Evolutionary conservation across 1,140 invertebrate genomes (phyloP), one percentile per base, ranked within the genome.

Genomic region (Diuraphis noxia): DNA sequence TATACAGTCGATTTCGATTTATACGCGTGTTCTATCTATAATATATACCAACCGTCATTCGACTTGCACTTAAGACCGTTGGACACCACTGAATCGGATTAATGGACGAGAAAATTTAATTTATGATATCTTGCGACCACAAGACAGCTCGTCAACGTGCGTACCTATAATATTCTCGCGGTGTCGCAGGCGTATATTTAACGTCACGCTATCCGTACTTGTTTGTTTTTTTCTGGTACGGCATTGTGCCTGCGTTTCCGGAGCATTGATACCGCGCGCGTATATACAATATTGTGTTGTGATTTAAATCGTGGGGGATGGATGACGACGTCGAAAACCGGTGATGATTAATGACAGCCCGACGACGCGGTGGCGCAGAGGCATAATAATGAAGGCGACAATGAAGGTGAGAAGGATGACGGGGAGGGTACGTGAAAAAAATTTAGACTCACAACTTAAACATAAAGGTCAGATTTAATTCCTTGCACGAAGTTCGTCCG

Each of bases 41-140:
- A 19, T 46, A 43, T 43, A 43, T 10, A 43, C 13, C 8, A 25
- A 56, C 23, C 9, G 1, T 63, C 30, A 30, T 5, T 34, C 56
- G 56, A n/a, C 56, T n/a, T n/a, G 56, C 56, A 72, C 56, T 72
- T 30, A 72, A 72, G 30, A 72, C 56, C 30, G 56, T 63, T 13
- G 13, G 13, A 17, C 30, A 10, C 56, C 13, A 17, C 8, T 5
- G 79, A 52, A n/a, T 40, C 13, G 7, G 34, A 88, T 72, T 88
- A 72, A 88, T 72, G 87, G 52, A 72, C 87, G 87, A 72, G 52
- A 72, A 41, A 63, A 63, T 88, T 88, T 63, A 63, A 88, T 52
- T 88, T 88, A 63, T 88, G 86, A 25, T 88, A n/a, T 72, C 56
- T 88, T 49, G 63, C 49, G 36, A 40, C 86, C 36, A 6, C 13